phyloP scores from a whole-genome alignment of 1,140 invertebrate species.

The Ctenoplectra terminalis region DNA sequence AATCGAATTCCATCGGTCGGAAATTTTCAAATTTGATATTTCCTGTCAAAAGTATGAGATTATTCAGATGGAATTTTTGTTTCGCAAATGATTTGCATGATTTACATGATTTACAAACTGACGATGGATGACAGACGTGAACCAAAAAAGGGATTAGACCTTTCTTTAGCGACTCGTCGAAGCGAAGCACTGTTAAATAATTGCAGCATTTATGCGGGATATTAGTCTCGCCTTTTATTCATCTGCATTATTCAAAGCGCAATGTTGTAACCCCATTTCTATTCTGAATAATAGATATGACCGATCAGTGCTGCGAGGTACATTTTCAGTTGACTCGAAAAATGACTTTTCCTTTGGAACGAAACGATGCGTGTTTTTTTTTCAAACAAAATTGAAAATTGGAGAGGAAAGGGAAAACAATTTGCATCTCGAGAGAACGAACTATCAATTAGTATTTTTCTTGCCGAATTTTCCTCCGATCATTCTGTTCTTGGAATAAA shows the following conservation, averaged over 20 bases:
- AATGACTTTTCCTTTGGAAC: background rate
- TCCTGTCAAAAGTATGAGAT: too few relatives aligned
- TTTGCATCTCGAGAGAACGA: background rate
- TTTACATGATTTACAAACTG: too few relatives aligned
- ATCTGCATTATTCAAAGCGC: conserved; percentile 19
- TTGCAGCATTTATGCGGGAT: background rate
- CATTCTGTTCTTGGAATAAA: background rate
- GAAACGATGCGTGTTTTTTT: background rate
- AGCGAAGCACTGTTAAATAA: background rate
- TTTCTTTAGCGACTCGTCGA: background rate
- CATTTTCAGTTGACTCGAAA: conserved; percentile 10
- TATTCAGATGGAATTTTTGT: too few relatives aligned
- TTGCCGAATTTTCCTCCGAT: too few relatives aligned
- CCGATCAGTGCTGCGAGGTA: conserved; percentile 4
- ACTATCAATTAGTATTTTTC: background rate
- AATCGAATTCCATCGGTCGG: too few relatives aligned
- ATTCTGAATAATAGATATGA: conserved; percentile 43
- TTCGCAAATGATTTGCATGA: background rate
- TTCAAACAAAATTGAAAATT: too few relatives aligned
- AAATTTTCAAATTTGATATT: too few relatives aligned
- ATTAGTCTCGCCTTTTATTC: conserved; percentile 19
- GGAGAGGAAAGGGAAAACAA: background rate
- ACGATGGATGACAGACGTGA: too few relatives aligned
- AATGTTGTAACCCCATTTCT: conserved; percentile 29
- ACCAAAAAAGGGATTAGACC: too few relatives aligned